phyloP scores from a whole-genome alignment of 2,113 vertebrate species.

The Numenius arquata region DNA sequence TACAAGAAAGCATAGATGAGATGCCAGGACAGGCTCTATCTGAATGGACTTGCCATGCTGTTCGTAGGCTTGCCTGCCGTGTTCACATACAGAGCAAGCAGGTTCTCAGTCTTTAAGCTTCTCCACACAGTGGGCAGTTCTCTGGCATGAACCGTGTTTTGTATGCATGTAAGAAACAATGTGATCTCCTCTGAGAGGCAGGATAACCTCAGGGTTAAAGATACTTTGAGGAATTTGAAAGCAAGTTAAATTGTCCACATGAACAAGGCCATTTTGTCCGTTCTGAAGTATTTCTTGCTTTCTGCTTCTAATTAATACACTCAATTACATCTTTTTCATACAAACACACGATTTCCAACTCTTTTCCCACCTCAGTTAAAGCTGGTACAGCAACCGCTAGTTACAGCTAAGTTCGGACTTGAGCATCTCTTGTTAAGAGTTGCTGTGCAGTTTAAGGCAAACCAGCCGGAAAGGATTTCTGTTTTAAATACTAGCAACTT shows the following conservation, averaged over 20 bases:
- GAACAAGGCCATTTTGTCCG: background rate
- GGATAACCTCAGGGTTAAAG: background rate
- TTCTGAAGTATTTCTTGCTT: background rate
- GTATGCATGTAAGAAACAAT: background rate
- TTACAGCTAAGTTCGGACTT: background rate
- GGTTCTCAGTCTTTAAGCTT: background rate
- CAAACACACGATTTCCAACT: background rate
- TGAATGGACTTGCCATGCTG: background rate
- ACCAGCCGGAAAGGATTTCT: background rate
- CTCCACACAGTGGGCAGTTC: background rate
- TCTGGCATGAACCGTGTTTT: background rate
- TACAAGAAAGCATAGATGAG: background rate
- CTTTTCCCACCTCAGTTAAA: background rate
- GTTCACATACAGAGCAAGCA: background rate
- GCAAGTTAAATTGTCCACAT: background rate
- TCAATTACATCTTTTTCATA: background rate
- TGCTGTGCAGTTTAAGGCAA: background rate
- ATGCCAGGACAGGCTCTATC: background rate
- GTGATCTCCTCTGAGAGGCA: background rate
- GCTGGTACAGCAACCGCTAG: background rate
- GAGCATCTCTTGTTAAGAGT: background rate
- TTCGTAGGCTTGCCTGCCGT: rapidly evolving
- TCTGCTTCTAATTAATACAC: background rate
- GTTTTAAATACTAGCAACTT: background rate
- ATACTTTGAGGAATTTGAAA: background rate